Base-by-base conservation (phyloP, 2,888 invertebrate genomes). In the Drosophila flavopinicola region DNA sequence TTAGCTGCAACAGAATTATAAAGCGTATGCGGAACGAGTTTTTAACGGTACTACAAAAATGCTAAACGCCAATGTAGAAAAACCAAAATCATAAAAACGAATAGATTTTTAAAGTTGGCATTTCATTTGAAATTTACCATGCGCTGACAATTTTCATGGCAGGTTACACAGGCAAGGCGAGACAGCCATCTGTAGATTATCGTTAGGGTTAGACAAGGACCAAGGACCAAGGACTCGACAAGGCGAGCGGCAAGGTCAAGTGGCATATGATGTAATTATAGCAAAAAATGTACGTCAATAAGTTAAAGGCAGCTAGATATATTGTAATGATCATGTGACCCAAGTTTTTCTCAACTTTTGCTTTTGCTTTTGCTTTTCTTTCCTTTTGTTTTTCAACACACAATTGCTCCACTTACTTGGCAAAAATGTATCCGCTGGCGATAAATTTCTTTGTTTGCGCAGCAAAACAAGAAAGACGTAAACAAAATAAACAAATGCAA, bases 351-450 rank as follows among this genome's bases (percentile, higher is more conserved):
- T 15, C 20, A 25, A n/a, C 37, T 45, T 44, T 32, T 25, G n/a
- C n/a, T n/a, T 51, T 29, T 27, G 27, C n/a, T 6, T 11, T 32
- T 39, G 29, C 29, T 49, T 47, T 27, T n/a, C 25, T 51, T 29
- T 27, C 27, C n/a, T 6, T 11, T 32, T 39, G 29, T 32, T 49
- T 47, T 27, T n/a, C 25, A 10, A 23, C 42, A 38, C 53, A 39
- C 23, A 54, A 73, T 49, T 61, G 70, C 48, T 74, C 47, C 53
- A 76, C 77, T 73, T 57, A 57, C 56, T 48, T 47, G 32, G 25
- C 35, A 41, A 53, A 51, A 57, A 30, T 53, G 47, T 56, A 49
- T 65, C 51, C 47, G 57, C 23, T 48, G 11, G 11, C 48, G 44
- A 70, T 56, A 49, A 56, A 60, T 37, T 75, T 47, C 45, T 47